These are phyloP conservation scores for Scalopus aquaticus DNA, from an alignment of 2,113 vertebrate species.

Conservation along the genomic window DNA sequence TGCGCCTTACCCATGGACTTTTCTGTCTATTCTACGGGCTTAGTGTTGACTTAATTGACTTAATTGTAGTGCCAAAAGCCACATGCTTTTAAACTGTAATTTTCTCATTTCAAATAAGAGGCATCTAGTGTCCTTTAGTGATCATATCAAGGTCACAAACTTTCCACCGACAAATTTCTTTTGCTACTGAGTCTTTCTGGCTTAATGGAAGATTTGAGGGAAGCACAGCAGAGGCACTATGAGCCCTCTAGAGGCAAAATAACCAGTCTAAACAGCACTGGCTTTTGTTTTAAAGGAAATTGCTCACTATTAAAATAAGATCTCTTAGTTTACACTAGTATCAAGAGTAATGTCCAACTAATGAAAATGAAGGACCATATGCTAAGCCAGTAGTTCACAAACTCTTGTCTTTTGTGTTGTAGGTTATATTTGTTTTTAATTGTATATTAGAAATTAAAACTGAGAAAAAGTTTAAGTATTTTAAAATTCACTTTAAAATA, in stretches of 20 bases:
- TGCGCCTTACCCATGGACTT: neutral
- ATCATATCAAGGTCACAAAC: neutral
- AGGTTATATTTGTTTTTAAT: neutral
- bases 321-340: neutral
- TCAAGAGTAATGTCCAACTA: neutral
- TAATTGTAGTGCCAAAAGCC: neutral
- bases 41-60: neutral
- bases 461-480: neutral
- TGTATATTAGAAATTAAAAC: neutral
- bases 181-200: neutral
- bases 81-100: constrained; percentile 13
- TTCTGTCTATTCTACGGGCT: neutral
- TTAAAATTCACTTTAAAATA: neutral
- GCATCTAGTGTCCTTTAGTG: neutral
- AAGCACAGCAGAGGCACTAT: neutral
- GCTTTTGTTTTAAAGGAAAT: neutral
- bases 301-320: neutral
- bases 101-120: constrained; percentile 41
- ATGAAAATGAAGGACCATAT: neutral
- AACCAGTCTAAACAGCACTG: neutral
- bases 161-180: constrained; percentile 2
- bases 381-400: neutral
- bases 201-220: neutral
- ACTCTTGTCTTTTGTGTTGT: neutral
- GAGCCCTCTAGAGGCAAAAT: neutral